These are phyloP conservation scores for Agrypnus murinus DNA, from an alignment of 2,888 invertebrate genomes.

Conservation along the genomic window DNA sequence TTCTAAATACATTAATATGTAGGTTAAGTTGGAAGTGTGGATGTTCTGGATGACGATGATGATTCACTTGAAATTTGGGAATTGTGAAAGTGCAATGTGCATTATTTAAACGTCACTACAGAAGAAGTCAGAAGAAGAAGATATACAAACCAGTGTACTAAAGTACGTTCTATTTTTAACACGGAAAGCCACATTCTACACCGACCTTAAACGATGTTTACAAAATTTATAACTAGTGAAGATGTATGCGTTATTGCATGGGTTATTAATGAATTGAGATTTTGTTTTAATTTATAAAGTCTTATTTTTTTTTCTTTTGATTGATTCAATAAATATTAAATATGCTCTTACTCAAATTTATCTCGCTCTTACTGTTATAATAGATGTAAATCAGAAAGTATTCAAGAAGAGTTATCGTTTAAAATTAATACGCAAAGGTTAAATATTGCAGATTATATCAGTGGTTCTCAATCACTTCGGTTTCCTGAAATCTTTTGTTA, in stretches of 20 bases:
- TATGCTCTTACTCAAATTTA: too few species aligned
- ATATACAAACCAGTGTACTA: constrained; percentile 21
- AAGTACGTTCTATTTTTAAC: constrained; percentile 41
- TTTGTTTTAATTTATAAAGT: too few species aligned
- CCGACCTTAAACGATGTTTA: constrained; percentile 41
- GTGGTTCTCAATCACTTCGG: too few species aligned
- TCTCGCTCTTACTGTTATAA: too few species aligned
- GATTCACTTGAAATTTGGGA: not conserved
- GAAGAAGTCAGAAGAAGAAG: not conserved
- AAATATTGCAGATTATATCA: too few species aligned
- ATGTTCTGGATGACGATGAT: not conserved
- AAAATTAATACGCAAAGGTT: too few species aligned
- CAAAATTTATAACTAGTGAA: constrained; percentile 16
- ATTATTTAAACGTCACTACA: constrained; percentile 6
- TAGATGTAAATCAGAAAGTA: too few species aligned
- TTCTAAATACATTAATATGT: not conserved
- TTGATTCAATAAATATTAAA: too few species aligned
- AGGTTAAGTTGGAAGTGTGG: not conserved
- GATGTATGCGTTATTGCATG: constrained; percentile 1
- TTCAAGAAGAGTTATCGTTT: too few species aligned
- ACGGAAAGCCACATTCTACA: constrained; percentile 38
- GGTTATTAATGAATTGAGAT: too few species aligned
- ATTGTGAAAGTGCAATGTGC: not conserved
- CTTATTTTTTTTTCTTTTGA: too few species aligned
- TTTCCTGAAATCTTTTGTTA: too few species aligned